Evolutionary conservation across 2,797 vertebrate genomes (phyloP), one percentile per base, ranked within the genome.

Genomic region (Lutjanus argentimaculatus): DNA sequence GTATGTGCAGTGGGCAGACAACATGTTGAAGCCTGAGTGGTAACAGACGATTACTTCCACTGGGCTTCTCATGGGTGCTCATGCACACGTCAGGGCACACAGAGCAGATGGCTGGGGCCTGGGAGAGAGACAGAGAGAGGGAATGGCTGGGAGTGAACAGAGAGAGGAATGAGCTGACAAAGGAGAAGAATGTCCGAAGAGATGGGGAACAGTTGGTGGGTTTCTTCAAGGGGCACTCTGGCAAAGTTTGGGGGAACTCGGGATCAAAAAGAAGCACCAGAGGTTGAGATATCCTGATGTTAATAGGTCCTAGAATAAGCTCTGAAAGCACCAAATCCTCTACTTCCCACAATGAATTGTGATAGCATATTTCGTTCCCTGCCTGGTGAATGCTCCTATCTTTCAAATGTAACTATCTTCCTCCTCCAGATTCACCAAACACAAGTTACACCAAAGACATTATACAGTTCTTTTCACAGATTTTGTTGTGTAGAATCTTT

Each of bases 1-100:
- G 82, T 89, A 89, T 87, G 79, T 82, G 90, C 89, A 89, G 84
- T 89, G 91, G 91, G 91, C 90, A 92, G 91, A 89, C 91, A 90
- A 89, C 92, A 93, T 89, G 91, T 89, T 92, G 87, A 89, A 92
- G 88, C 91, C 87, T 88, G 91, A 93, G 90, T 80, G 91, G 87
- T 86, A 93, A 92, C 92, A 92, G 91, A 93, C 82, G 58, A 93
- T 94, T 93, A 92, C 87, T 92, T 94, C 92, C 92, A 91, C 90
- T 91, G 91, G 91, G 91, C 88, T 93, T 94, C 92, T 93, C 90
- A 45, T 90, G 90, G 88, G 88, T 80, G 81, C 89, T 91, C 85
- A 93, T 91, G 89, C 90, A 92, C 91, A 89, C 82, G 88, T 86
- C 90, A 87, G 90, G 91, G 89, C 90, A 87, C 92, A 87, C 79